A percentile compares a stretch with the other conserved stretches of the same genome.
phyloP scores from a whole-genome alignment of 2,797 vertebrate species.

The Anguilla marmorata region DNA sequence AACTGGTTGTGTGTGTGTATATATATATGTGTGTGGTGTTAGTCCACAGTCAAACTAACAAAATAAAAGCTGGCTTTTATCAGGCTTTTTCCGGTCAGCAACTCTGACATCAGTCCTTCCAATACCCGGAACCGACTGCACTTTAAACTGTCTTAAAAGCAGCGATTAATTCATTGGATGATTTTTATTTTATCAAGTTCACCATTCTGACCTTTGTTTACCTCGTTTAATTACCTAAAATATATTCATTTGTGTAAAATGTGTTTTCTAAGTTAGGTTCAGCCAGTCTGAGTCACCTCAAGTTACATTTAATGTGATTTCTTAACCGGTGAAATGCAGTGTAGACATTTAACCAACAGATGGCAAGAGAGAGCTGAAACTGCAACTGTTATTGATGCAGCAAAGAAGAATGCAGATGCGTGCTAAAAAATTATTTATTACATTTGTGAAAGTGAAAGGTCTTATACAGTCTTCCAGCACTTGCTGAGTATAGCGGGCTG shows the following conservation, averaged over 20 bases:
- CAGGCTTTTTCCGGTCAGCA: background rate
- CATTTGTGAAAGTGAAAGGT: background rate
- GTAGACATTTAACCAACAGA: background rate
- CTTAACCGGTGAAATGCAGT: background rate
- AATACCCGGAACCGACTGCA: background rate
- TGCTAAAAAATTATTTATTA: background rate
- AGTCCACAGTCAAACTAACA: background rate
- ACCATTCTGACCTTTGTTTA: background rate
- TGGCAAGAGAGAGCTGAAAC: constrained; percentile 21
- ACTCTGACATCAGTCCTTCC: background rate
- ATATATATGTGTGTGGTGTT: background rate
- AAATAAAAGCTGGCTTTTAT: background rate
- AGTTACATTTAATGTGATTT: constrained; percentile 17
- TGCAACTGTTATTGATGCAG: background rate
- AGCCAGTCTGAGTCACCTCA: background rate
- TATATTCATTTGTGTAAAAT: background rate
- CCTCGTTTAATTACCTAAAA: background rate
- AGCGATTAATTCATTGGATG: too few species aligned
- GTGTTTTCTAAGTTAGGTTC: background rate
- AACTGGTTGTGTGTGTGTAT: background rate
- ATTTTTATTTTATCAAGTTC: background rate
- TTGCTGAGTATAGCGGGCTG: background rate
- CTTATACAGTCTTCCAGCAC: background rate
- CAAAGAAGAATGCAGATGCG: background rate
- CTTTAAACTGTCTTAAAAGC: background rate